Evolutionary conservation across 2,797 vertebrate species (phyloP).

Genomic region (Melanotaenia boesemani): DNA sequence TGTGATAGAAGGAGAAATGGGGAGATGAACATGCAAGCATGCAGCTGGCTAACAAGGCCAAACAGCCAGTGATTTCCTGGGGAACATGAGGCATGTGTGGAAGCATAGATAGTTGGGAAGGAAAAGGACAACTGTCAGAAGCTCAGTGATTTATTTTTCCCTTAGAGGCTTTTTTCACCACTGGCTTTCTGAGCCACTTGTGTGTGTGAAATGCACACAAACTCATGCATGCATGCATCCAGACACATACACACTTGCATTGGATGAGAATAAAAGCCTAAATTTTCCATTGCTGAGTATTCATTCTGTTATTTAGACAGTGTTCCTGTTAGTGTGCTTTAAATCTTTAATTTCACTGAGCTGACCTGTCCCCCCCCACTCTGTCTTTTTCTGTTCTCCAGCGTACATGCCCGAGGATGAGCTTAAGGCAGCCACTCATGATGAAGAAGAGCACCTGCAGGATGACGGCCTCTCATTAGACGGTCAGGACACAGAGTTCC

Average conservation of each 20-base stretch:
- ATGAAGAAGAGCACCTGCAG: slow-evolving; percentile 90
- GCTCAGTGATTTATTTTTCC: slow-evolving; percentile 81
- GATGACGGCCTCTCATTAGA: slow-evolving; percentile 93
- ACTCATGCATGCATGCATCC: slow-evolving; percentile 66
- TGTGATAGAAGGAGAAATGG: slow-evolving; percentile 33
- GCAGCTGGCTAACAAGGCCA: slow-evolving; percentile 83
- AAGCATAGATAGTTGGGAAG: slow-evolving; percentile 78
- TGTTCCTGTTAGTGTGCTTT: slow-evolving; percentile 73
- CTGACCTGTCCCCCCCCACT: slow-evolving; percentile 72
- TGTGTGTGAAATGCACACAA: slow-evolving; percentile 72
- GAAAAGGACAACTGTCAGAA: slow-evolving; percentile 83
- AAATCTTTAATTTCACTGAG: slow-evolving; percentile 78
- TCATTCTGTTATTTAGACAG: slow-evolving; percentile 75
- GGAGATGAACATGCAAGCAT: slow-evolving; percentile 67
- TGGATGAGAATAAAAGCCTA: slow-evolving; percentile 71
- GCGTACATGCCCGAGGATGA: slow-evolving; percentile 99
- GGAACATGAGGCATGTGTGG: slow-evolving; percentile 77
- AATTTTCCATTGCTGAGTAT: slow-evolving; percentile 69
- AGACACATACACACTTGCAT: slow-evolving; percentile 50
- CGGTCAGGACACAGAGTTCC: slow-evolving; percentile 91
- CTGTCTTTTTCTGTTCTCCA: slow-evolving; percentile 85
- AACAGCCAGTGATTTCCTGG: slow-evolving; percentile 79
- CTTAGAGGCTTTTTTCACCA: slow-evolving; percentile 79
- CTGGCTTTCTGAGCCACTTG: slow-evolving; percentile 78
- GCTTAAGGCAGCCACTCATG: slow-evolving; percentile 91